Base-by-base conservation (phyloP, 92 coral and sea anemone species). In the Zoanthus solanderi region DNA sequence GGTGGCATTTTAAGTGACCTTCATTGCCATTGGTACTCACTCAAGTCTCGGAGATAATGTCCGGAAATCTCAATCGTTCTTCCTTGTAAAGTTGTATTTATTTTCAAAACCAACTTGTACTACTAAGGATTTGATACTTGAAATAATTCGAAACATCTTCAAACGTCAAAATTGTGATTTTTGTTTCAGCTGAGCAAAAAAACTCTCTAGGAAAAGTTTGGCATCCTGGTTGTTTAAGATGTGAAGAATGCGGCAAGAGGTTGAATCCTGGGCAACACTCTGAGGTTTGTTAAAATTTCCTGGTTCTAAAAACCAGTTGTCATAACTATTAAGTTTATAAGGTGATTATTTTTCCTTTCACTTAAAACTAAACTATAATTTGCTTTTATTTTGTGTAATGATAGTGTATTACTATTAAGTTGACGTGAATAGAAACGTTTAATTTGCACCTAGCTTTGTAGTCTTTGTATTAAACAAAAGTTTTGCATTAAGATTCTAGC, bases 191-290 rank as follows among this genome's bases (percentile, higher is more conserved):
- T 79, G 99, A 96, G 63, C 99, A 96, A 87, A 93, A 93, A 88
- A 92, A 96, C 83, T 96, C 99, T 11, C 88, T 97, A 30, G 99
- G 99, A 29, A 97, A 97, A 88, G 95, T 90, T 5, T 97, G 99
- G 99, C 99, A 97, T 79, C 99, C 99, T 9, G 90, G 93, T 18
- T 97, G 99, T 86, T 85, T 97, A 53, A 87, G 98, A 77, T 97
- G 99, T 73, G 98, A 97, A 71, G 99, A 97, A 86, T 97, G 99
- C 77, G 98, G 99, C 34, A 97, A 95, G 85, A 81, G 96, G 7
- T 89, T 97, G 79, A 97, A 97, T 83, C 99, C 99, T 1, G 99
- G 99, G 15, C 99, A 97, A 65, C 99, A 97, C 87, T 97, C 99
- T 0, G 99, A 97, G 96, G 99, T 95, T 78, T n/a, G 63, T 71